These are phyloP conservation scores for Romanogobio albipinnatus DNA, from an alignment of 2,113 vertebrate genomes.

Conservation along the genomic window DNA sequence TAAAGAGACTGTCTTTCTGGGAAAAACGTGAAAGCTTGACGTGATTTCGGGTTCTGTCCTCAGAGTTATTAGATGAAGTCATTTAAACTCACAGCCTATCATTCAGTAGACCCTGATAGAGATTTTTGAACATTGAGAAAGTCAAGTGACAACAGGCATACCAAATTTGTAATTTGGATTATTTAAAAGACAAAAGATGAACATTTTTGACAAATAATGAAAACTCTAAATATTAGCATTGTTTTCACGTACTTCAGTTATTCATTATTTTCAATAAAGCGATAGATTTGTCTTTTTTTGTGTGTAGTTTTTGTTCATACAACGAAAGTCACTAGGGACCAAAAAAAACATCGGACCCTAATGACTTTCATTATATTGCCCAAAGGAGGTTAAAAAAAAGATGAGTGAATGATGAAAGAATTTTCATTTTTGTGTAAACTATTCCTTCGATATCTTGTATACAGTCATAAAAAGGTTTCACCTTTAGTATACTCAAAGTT, in stretches of 20 bases:
- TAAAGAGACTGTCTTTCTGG: constrained; percentile 3
- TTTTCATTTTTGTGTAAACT: too few species aligned
- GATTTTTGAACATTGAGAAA: neutral
- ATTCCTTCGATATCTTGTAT: too few species aligned
- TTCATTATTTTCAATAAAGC: neutral
- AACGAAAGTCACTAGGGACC: neutral
- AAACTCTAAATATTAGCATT: neutral
- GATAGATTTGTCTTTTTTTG: neutral
- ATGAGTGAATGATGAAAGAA: too few species aligned
- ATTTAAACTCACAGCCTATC: neutral
- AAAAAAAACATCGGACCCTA: neutral
- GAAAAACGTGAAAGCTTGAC: neutral
- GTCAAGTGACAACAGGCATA: neutral
- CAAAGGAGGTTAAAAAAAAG: too few species aligned
- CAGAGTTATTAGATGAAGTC: constrained; percentile 13
- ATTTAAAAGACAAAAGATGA: neutral
- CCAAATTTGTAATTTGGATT: neutral
- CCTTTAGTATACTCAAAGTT: neutral
- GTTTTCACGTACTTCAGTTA: neutral
- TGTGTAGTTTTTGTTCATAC: neutral
- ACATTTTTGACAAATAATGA: neutral
- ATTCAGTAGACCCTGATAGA: neutral
- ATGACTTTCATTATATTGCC: too few species aligned
- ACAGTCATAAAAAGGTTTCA: too few species aligned
- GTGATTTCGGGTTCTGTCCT: neutral